Base-by-base conservation (phyloP, 2,888 invertebrate genomes). In the Papilio demoleus region DNA sequence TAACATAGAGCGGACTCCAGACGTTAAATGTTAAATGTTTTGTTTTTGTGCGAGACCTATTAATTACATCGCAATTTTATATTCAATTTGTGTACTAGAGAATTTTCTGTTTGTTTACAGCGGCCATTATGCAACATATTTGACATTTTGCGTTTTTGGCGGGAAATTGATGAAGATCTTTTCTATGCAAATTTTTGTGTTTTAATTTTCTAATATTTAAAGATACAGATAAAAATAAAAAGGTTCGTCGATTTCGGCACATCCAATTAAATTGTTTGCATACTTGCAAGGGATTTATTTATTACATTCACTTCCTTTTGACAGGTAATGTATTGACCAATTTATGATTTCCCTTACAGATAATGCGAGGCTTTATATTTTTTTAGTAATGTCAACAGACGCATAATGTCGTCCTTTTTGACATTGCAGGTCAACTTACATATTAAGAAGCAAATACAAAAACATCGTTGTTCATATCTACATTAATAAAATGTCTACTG, bases 291-390 rank as follows among this genome's bases (percentile, higher is more conserved):
- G 38, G 19, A 40, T 22, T 47, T 56, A 59, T 60, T 67, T 42
- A 62, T 62, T 42, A 19, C 22, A 8, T 38, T 17, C 47, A 64
- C 47, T 68, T 64, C 22, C 50, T 60, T 63, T 59, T 64, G 59
- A 65, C 64, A 68, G 68, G 59, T 68, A 68, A 65, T 65, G 38
- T 63, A 64, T 40, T 50, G 59, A 19, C 19, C 50, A 64, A 59
- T 68, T 64, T 64, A 65, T 50, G 68, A 50, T 65, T 64, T 68
- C 68, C 68, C 40, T 31, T 19, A 47, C 36, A 59, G 68, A 68
- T 63, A 64, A 64, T 27, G 47, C 59, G n/a, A 45, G 24, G 12
- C 24, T 60, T 56, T 40, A 36, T 47, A 12, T 56, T 19, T 40
- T 62, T 63, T 63, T 31, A 60, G 40, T 40, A 19, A 38, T 53